Evolutionary conservation across 2,113 vertebrate species (phyloP).

Genomic region (Cacatua alba): DNA sequence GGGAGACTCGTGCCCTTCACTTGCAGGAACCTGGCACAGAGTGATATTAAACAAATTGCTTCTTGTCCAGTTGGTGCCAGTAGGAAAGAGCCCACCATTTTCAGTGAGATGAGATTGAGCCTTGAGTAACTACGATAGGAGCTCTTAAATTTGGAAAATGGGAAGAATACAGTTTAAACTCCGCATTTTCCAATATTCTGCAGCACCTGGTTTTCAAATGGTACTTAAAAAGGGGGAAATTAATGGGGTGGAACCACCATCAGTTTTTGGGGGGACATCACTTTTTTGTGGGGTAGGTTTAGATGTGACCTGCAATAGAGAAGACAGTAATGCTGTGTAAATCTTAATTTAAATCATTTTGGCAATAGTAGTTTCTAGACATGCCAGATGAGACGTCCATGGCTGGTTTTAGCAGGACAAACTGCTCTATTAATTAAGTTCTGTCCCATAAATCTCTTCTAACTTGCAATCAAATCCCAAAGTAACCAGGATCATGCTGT

Average conservation of each 20-base stretch:
- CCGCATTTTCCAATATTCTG: background rate
- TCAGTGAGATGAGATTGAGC: background rate
- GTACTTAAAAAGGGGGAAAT: background rate
- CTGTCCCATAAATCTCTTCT: background rate
- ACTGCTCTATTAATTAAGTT: constrained; percentile 47
- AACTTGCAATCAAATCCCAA: constrained; percentile 14
- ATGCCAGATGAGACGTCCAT: background rate
- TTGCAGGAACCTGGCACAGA: background rate
- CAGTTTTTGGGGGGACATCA: fast-evolving
- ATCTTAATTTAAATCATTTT: background rate
- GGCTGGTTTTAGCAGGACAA: background rate
- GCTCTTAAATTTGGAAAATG: background rate
- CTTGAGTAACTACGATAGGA: background rate
- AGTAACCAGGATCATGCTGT: background rate
- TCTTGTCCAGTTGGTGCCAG: background rate
- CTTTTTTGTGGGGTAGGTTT: background rate
- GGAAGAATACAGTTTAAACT: background rate
- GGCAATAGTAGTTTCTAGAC: background rate
- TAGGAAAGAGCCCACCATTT: background rate
- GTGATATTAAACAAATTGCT: background rate
- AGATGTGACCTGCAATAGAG: background rate
- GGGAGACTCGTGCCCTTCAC: background rate
- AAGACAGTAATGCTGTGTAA: background rate
- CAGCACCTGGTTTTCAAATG: background rate
- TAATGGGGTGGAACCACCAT: background rate